These are phyloP conservation scores for Clupea harengus DNA, from an alignment of 2,113 vertebrate species.

Conservation along the genomic window DNA sequence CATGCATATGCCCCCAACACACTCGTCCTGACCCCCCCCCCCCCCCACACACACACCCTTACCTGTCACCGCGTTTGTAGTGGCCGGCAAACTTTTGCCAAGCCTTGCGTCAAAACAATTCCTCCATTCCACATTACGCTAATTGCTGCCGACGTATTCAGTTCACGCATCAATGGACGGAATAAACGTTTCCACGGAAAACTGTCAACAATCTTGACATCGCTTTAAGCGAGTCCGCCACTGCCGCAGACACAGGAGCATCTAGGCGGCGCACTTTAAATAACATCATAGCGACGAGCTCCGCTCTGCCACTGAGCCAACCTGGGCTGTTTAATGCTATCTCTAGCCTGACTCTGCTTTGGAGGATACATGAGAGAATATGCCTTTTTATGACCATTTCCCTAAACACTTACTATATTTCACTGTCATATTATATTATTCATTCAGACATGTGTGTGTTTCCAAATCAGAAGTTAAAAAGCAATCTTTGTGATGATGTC, in stretches of 20 bases:
- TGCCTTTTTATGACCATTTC: not conserved
- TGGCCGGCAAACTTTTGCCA: slow-evolving; percentile 46
- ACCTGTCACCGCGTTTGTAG: slow-evolving; percentile 34
- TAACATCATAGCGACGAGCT: not conserved
- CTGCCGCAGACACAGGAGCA: not conserved
- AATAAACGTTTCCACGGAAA: slow-evolving; percentile 50
- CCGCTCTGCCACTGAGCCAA: not conserved
- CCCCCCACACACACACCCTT: too few species aligned
- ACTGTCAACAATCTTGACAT: slow-evolving; percentile 61
- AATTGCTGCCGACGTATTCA: slow-evolving; percentile 61
- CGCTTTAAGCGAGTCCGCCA: slow-evolving; percentile 52
- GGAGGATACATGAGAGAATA: not conserved
- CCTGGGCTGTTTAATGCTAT: not conserved
- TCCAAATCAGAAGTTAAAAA: too few species aligned
- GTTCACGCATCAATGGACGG: slow-evolving; percentile 53
- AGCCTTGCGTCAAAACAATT: slow-evolving; percentile 43
- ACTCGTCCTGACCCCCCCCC: slow-evolving; percentile 16
- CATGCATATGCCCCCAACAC: slow-evolving; percentile 10
- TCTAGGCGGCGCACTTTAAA: not conserved
- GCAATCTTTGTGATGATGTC: too few species aligned
- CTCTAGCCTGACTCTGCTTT: not conserved
- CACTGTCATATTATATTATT: too few species aligned
- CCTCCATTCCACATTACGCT: slow-evolving; percentile 50
- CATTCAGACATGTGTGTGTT: too few species aligned
- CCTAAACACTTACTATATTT: too few species aligned